Evolutionary conservation across 2,888 invertebrate genomes (phyloP).

Genomic region (Drosophila maculinotata): DNA sequence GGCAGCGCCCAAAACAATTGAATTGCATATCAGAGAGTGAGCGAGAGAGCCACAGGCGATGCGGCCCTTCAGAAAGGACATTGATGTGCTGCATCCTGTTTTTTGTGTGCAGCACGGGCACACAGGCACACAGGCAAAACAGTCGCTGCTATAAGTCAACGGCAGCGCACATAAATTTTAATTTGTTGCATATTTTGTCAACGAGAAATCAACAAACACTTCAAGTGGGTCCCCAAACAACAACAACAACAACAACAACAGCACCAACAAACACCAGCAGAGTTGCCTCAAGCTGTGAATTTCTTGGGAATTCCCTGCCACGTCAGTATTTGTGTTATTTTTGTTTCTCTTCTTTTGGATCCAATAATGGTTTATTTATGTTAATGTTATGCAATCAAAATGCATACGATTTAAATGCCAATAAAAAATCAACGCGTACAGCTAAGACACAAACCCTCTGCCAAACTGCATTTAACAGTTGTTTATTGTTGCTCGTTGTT

Average conservation of each 20-base stretch:
- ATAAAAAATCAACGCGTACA: slow-evolving; percentile 78
- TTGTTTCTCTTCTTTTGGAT: slow-evolving; percentile 22
- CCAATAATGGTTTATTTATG: slow-evolving; percentile 82
- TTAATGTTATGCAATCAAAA: slow-evolving; percentile 83
- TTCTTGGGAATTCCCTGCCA: slow-evolving; percentile 83
- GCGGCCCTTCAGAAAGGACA: no score
- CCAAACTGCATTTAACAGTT: slow-evolving; percentile 66
- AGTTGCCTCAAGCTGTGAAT: slow-evolving; percentile 82
- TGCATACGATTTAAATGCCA: slow-evolving; percentile 82
- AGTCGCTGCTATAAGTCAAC: slow-evolving; percentile 63
- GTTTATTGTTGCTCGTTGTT: slow-evolving; percentile 49
- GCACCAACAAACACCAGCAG: background rate
- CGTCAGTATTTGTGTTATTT: slow-evolving; percentile 16
- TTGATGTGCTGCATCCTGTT: slow-evolving; percentile 81
- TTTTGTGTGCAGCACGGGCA: background rate
- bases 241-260: slow-evolving; percentile 1
- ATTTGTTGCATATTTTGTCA: slow-evolving; percentile 81
- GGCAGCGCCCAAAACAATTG: slow-evolving; percentile 76
- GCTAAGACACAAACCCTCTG: slow-evolving; percentile 49
- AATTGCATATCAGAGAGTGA: slow-evolving; percentile 78
- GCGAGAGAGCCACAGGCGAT: slow-evolving; percentile 11
- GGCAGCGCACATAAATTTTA: slow-evolving; percentile 75
- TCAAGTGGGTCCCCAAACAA: slow-evolving; percentile 16
- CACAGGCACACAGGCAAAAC: slow-evolving; percentile 1
- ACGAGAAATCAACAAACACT: slow-evolving; percentile 73